Conservation (phyloP, 2,888 invertebrate genomes). For the Drosophila monieri region DNA sequence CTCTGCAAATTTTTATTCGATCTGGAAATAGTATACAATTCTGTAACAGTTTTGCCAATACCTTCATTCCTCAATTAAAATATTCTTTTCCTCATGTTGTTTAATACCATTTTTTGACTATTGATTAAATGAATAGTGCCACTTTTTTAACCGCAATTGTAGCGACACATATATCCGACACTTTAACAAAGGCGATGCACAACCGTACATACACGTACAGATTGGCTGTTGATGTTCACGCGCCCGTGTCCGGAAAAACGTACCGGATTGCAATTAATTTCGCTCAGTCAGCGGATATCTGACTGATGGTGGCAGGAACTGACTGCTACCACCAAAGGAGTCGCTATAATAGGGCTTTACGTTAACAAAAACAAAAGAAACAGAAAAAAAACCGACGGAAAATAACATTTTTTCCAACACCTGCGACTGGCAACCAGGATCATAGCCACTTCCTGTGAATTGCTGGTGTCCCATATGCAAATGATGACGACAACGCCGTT, state of each 20-base stretch:
- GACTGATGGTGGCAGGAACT: conserved; percentile 22
- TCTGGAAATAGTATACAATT: too few species aligned
- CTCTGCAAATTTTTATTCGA: too few species aligned
- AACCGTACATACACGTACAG: conserved; percentile 24
- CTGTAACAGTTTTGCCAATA: too few species aligned
- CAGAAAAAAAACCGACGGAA: not conserved
- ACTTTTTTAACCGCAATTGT: conserved; percentile 1
- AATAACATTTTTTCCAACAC: conserved; percentile 11
- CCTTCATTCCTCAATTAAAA: too few species aligned
- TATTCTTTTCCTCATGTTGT: too few species aligned
- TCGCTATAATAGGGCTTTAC: conserved; percentile 15
- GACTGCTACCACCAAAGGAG: conserved; percentile 14
- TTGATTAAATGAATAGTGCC: not conserved
- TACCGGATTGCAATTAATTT: conserved; percentile 79
- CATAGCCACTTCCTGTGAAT: conserved; percentile 30
- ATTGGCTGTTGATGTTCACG: conserved; percentile 63
- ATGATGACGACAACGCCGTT: conserved; percentile 49
- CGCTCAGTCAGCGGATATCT: conserved; percentile 68
- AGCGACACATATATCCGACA: not conserved
- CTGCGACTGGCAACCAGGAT: conserved; percentile 13
- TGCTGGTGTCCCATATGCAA: conserved; percentile 63
- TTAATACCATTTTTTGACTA: too few species aligned
- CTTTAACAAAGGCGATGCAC: conserved; percentile 25
- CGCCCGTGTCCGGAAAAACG: conserved; percentile 64
- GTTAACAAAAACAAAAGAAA: not conserved